Base-by-base conservation (phyloP, 2,888 invertebrate genomes). In the Coelopa pilipes region DNA sequence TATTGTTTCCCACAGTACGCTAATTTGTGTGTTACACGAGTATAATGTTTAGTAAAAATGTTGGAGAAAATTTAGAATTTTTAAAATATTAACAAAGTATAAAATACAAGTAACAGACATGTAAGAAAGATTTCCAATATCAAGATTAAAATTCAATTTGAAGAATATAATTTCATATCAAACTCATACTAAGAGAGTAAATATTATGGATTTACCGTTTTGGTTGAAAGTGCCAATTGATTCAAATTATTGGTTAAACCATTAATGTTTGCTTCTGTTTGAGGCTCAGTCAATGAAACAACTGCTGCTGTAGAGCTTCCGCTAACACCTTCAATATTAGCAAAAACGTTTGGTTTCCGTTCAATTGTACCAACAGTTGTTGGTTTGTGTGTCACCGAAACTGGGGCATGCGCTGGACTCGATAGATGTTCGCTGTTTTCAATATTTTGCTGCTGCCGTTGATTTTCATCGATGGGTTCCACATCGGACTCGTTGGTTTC, bases 401-500 rank as follows among this genome's bases (percentile, higher is more conserved):
- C 17, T 49, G 63, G 50, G 73, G 75, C 34, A 50, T 62, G 50
- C 50, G 34, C 62, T 34, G 70, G 70, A 70, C 70, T 70, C 19
- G 21, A 62, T 4, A 70, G 10, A n/a, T 62, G 70, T 24, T 70
- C 70, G 45, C 17, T 63, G 49, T 50, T 62, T 62, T 70, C 70
- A 50, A 50, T 45, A 53, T 34, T 45, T 34, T 77, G 78, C 46
- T 80, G 79, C 50, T 81, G 82, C 49, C 79, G 78, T 72, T 82
- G 82, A 71, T 81, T 80, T 45, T 85, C 86, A 74, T 87, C 88
- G 55, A 80, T 83, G 10, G 83, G 82, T 75, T 88, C 88, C 72
- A 84, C 79, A 74, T 88, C 88, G 46, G 87, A 88, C 79, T 88
- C 88, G 76, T 87, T 88, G 75, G 84, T 82, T 80, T 88, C 88